These are phyloP conservation scores for Colletes gigas DNA, from an alignment of 1,140 invertebrate genomes.

Conservation along the genomic window DNA sequence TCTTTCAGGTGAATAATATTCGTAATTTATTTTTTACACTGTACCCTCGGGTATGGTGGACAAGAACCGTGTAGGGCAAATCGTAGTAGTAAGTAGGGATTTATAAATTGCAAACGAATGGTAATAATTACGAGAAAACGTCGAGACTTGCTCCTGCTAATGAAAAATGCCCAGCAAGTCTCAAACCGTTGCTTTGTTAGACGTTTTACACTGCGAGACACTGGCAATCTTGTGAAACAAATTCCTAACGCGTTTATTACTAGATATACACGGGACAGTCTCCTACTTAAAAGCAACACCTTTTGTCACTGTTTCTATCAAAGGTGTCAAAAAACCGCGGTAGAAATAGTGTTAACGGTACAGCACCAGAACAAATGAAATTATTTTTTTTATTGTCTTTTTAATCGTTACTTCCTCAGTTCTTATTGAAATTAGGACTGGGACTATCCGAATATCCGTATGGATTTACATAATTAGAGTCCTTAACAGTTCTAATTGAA, in stretches of 20 bases:
- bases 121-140: too few relatives aligned
- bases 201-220: neutral
- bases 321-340: too few relatives aligned
- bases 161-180: too few relatives aligned
- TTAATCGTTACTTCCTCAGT: neutral
- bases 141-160: too few relatives aligned
- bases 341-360: too few relatives aligned
- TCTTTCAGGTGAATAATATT: constrained; percentile 14
- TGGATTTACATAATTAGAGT: too few relatives aligned
- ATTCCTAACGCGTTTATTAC: constrained; percentile 5
- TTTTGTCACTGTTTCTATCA: neutral
- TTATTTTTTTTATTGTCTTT: neutral
- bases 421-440: too few relatives aligned
- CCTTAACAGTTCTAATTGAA: neutral
- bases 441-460: too few relatives aligned
- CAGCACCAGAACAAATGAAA: neutral
- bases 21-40: constrained; percentile 37
- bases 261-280: neutral
- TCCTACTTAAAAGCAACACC: neutral
- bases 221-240: neutral
- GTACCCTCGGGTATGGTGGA: neutral
- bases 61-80: constrained; percentile 14
- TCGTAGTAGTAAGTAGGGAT: constrained; percentile 10
- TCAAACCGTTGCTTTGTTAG: too few relatives aligned
- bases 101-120: constrained; percentile 2